phyloP scores from a whole-genome alignment of 2,888 invertebrate genomes.

The Cordylochernes scorpioides region DNA sequence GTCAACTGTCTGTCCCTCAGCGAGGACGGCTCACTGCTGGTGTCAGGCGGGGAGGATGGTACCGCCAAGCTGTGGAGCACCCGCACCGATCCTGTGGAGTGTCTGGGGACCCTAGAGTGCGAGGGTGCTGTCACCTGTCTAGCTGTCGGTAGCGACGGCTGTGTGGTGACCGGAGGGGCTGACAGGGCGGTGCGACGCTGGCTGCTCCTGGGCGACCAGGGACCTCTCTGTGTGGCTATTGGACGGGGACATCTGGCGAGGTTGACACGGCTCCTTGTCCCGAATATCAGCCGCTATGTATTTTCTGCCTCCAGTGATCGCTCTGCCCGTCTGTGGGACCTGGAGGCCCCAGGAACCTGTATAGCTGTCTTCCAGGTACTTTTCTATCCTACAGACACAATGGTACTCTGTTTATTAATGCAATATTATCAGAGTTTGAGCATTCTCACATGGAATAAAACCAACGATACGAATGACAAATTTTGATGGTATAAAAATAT shows the following conservation, averaged over 20 bases:
- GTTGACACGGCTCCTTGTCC: no score
- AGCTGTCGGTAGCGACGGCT: slow-evolving; percentile 24
- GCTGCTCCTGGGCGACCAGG: slow-evolving; percentile 27
- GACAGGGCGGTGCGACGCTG: slow-evolving; percentile 27
- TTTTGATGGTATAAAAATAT: no score
- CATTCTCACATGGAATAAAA: no score
- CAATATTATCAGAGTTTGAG: no score
- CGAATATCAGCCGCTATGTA: slow-evolving; percentile 23
- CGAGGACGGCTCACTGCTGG: slow-evolving; percentile 26
- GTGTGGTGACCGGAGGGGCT: slow-evolving; percentile 26
- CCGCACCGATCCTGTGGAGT: slow-evolving; percentile 23
- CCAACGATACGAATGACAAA: no score
- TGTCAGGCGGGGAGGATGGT: slow-evolving; percentile 27
- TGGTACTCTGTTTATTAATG: no score
- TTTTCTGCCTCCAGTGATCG: slow-evolving; percentile 19
- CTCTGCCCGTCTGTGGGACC: slow-evolving; percentile 24
- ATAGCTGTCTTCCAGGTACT: no score
- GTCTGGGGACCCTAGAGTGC: slow-evolving; percentile 19
- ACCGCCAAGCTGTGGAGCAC: slow-evolving; percentile 26
- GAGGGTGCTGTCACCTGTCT: slow-evolving; percentile 25
- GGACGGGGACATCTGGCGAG: slow-evolving; percentile 24
- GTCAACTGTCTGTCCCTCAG: slow-evolving; percentile 28
- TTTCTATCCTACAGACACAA: no score
- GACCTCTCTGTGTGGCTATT: slow-evolving; percentile 23
- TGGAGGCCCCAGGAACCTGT: no score